phyloP scores from a whole-genome alignment of 2,797 vertebrate species.

The Poeciliopsis presidionis region DNA sequence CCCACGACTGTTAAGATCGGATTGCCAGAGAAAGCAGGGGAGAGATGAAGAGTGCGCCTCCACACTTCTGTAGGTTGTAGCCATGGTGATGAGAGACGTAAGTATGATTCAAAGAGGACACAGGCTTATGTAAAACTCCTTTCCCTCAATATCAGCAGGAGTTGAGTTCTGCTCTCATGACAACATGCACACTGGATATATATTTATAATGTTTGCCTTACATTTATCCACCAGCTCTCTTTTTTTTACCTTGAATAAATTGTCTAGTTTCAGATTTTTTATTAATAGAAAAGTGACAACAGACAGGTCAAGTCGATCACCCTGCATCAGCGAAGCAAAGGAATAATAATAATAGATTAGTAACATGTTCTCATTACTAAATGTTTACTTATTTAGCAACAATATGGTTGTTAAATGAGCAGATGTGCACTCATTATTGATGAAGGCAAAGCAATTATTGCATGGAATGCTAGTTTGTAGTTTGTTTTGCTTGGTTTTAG shows the following conservation, averaged over 20 bases:
- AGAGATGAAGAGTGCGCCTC: constrained; percentile 69
- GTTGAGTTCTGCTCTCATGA: constrained; percentile 36
- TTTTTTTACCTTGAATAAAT: constrained; percentile 4
- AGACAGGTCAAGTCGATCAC: too few relatives aligned
- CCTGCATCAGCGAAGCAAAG: too few relatives aligned
- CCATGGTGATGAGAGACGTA: constrained; percentile 78
- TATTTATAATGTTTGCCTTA: not conserved
- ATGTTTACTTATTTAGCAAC: too few relatives aligned
- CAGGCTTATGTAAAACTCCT: constrained; percentile 76
- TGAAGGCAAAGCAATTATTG: too few relatives aligned
- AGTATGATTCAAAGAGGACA: constrained; percentile 73
- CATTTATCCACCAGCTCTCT: constrained; percentile 14
- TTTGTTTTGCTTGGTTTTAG: too few relatives aligned
- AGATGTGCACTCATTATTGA: too few relatives aligned
- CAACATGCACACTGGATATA: constrained; percentile 1
- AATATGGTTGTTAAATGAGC: too few relatives aligned
- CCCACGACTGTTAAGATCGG: constrained; percentile 56
- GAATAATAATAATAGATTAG: too few relatives aligned
- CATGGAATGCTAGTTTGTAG: too few relatives aligned
- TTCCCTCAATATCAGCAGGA: constrained; percentile 35
- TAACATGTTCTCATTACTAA: too few relatives aligned
- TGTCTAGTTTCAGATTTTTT: not conserved
- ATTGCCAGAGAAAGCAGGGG: constrained; percentile 57
- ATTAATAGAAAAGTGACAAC: too few relatives aligned
- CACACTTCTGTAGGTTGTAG: constrained; percentile 78